These are phyloP conservation scores for Pundamilia nyererei DNA, from an alignment of 2,113 vertebrate genomes.

Conservation along the genomic window DNA sequence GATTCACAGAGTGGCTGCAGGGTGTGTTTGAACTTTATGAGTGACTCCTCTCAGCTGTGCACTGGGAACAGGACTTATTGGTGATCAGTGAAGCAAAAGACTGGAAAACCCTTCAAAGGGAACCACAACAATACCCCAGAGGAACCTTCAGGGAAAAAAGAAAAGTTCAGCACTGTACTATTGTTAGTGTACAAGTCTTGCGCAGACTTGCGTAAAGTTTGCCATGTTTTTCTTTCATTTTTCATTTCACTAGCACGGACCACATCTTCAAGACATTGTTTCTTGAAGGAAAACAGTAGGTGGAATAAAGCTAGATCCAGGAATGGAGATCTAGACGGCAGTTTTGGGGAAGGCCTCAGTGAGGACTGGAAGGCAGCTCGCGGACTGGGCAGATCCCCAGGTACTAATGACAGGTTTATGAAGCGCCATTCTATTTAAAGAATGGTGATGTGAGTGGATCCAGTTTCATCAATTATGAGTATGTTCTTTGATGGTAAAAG, in stretches of 20 bases:
- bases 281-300: neutral
- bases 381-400: neutral
- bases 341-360: neutral
- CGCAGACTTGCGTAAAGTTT: neutral
- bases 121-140: slow-evolving; percentile 12
- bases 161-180: neutral
- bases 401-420: neutral
- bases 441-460: neutral
- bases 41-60: neutral
- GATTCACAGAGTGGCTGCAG: neutral
- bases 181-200: neutral
- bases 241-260: neutral
- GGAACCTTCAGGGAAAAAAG: neutral
- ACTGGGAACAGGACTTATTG: slow-evolving; percentile 5
- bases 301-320: neutral
- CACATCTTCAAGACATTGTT: neutral
- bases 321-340: neutral
- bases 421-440: neutral
- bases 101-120: slow-evolving; percentile 25
- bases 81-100: slow-evolving; percentile 34
- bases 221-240: neutral
- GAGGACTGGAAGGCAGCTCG: neutral
- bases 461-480: neutral
- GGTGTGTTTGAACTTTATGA: slow-evolving; percentile 17
- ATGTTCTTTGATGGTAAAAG: neutral